Conservation (phyloP, 2,113 vertebrate species). For the Nesoenas mayeri region DNA sequence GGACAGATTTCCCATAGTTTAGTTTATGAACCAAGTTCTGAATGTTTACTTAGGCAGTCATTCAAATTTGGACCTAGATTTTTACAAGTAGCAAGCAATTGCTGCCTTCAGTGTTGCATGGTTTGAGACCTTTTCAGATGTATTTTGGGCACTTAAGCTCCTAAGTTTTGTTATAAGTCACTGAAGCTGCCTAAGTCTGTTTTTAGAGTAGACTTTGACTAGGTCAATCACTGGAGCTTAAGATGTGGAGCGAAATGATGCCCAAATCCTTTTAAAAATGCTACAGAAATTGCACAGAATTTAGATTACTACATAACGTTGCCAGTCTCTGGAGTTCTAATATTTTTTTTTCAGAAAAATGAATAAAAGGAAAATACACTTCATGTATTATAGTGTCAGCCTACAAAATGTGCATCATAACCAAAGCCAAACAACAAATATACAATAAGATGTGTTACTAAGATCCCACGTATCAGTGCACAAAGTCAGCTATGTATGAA, state of each 20-base stretch:
- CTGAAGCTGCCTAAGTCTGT: background rate
- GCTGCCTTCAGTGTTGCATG: background rate
- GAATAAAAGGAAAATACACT: conserved; percentile 4
- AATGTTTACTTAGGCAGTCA: conserved; percentile 26
- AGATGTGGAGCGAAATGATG: background rate
- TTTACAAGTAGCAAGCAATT: background rate
- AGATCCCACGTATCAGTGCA: background rate
- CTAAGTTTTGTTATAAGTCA: background rate
- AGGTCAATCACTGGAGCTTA: background rate
- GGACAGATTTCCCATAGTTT: conserved; percentile 39
- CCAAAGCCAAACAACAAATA: background rate
- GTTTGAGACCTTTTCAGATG: background rate
- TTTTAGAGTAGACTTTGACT: background rate
- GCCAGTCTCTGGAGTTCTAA: background rate
- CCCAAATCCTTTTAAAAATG: background rate
- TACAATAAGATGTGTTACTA: background rate
- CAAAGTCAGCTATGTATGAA: background rate
- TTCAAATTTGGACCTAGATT: conserved; percentile 15
- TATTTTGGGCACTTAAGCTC: background rate
- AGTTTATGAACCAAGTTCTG: conserved; percentile 35
- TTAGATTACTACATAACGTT: background rate
- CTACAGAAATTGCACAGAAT: background rate
- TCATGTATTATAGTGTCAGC: background rate
- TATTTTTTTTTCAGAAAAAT: background rate
- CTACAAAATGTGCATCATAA: conserved; percentile 9